Evolutionary conservation across 2,113 vertebrate species (phyloP), one percentile per base, ranked within the genome.

Genomic region (Crotalus tigris): DNA sequence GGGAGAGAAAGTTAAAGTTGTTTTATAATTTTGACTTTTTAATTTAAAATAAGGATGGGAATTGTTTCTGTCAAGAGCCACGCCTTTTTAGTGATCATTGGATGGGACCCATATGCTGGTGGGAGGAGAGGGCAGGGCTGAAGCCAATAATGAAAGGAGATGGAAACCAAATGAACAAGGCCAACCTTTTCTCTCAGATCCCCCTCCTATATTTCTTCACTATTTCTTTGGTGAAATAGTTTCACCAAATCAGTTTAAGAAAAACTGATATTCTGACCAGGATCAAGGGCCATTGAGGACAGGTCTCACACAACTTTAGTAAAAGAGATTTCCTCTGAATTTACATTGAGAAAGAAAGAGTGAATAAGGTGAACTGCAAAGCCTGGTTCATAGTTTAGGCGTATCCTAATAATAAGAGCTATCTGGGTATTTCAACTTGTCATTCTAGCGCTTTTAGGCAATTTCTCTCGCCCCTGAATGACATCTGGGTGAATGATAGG

Each of bases 341-440:
- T 88, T 88, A n/a, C 51, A 54, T 8, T n/a, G 51, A n/a, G 29
- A 57, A 87, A 87, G 46, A 51, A 89, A 89, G 87, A 75, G 46
- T 0, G 44, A 75, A 92, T 88, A 26, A 51, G 11, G 58, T 4
- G 0, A 0, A 92, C 55, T 26, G 51, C 10, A 0, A 15, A 53
- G 5, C 5, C 2, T 44, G 57, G 9, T 59, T 64, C 61, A 64
- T n/a, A 64, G 24, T 12, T 55, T 53, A 88, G 29, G 57, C 5
- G 15, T 39, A 58, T 21, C 87, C 39, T 54, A 54, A 39, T 81
- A 39, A 81, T 81, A 39, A 81, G 6, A 10, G 59, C n/a, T 1
- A 39, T 81, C 33, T 81, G 33, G 33, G 44, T 81, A 81, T 81
- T 81, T 81, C 75, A 44, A 81, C 75, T 44, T 81, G 33, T 21